Base-by-base conservation (phyloP, 2,113 vertebrate species). In the cat (Felis catus) region DNA sequence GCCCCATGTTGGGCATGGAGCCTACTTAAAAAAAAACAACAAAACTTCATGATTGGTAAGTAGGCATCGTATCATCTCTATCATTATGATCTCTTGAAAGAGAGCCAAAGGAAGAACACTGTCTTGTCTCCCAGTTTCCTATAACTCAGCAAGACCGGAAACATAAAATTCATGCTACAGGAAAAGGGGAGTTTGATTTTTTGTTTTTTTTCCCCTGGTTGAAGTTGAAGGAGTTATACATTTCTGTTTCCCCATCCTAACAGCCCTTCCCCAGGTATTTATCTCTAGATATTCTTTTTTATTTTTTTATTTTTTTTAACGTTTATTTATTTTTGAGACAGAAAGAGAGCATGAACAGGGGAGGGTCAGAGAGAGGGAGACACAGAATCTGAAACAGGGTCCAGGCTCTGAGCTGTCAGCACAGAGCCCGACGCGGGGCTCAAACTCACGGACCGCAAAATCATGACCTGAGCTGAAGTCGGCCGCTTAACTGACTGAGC, bases 111-210 rank as follows among this genome's bases (percentile, higher is more conserved):
- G 70, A 89, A 74, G 55, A 80, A 89, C 19, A 31, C 23, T 51
- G 10, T 93, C 36, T 66, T 93, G 14, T 93, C 61, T 93, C 51
- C 36, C 48, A 13, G 23, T 76, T 96, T 96, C 78, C 68, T 89
- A 61, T 61, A 58, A 89, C 76, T 83, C 91, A 89, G 36, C 70
- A 83, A 58, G 58, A 68, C 23, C 68, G 58, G 76, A 89, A 93
- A 89, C 36, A 45, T 65, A 55, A 76, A 89, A 36, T 89, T 84
- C 79, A 61, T 84, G 58, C 84, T 89, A 33, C 48, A 45, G 68
- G 84, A 93, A 89, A 55, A 76, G 39, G 66, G 66, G 76, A 76
- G 29, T 74, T 88, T 36, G 45, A 73, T 65, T 82, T 92, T 88
- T 76, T 66, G 61, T 82, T 74, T 58, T 70, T 95, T 45, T 45